Evolutionary conservation across 2,113 vertebrate species (phyloP).

Genomic region (Crotophaga sulcirostris): DNA sequence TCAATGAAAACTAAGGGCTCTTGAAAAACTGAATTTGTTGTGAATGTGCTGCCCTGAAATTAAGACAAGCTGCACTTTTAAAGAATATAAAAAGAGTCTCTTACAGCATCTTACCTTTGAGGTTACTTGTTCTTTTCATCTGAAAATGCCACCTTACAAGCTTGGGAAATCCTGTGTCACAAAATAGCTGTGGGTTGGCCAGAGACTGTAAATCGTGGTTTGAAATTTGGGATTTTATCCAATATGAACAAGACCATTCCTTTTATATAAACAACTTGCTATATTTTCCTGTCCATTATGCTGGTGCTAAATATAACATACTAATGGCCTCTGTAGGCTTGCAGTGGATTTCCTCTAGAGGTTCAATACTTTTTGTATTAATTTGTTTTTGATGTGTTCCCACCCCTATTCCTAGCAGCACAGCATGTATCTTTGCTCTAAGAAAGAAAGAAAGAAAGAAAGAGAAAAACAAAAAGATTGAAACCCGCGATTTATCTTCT

Average conservation of each 20-base stretch:
- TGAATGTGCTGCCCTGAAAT: neutral
- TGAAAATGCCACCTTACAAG: neutral
- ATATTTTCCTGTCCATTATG: constrained; percentile 31
- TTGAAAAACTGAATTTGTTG: neutral
- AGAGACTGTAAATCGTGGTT: constrained; percentile 22
- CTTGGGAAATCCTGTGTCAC: constrained; percentile 20
- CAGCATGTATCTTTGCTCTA: neutral
- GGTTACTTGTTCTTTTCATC: constrained; percentile 43
- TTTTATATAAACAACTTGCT: constrained; percentile 55
- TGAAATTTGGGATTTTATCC: constrained; percentile 15
- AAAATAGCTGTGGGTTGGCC: neutral
- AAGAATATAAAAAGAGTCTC: neutral
- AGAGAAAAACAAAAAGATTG: neutral
- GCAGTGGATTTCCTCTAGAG: constrained; percentile 56
- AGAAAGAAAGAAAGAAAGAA: rapidly evolving
- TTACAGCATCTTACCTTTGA: neutral
- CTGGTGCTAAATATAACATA: constrained; percentile 66
- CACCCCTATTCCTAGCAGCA: constrained; percentile 44
- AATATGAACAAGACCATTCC: constrained; percentile 41
- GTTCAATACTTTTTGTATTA: constrained; percentile 55
- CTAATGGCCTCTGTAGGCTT: constrained; percentile 24
- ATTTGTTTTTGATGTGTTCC: constrained; percentile 64
- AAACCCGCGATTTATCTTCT: constrained; percentile 74
- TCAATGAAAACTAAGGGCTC: neutral
- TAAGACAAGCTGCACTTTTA: neutral